Evolutionary conservation across 1,140 invertebrate genomes (phyloP), one percentile per base, ranked within the genome.

Genomic region (Sipha flava): DNA sequence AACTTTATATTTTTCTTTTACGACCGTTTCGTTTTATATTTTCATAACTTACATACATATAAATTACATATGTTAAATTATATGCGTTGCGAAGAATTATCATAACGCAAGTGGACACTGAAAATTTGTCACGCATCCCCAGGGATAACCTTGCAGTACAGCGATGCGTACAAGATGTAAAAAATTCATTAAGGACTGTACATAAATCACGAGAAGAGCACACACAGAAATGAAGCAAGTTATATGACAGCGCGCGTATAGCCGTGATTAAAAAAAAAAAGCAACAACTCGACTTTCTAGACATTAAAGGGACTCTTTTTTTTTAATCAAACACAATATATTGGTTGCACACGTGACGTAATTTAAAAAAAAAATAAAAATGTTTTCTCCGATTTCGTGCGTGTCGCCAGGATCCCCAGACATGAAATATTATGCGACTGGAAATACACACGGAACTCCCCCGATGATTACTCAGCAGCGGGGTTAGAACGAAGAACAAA

Each of bases 231-330:
- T 7, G 40, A 18, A 43, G 37, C 37, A 47, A 70, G 40, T 29
- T 5, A 4, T 40, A 10, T 47, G n/a, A 23, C 16, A 4, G 16
- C 43, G 40, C 40, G 4, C 4, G 37, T 40, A 40, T 45, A 29
- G 34, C 29, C 66, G 14, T 70, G 40, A 70, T 70, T 70, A 70
- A 70, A 26, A 70, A 70, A 68, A 45, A 37, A 68, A 29, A 29
- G 40, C 37, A 12, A 68, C 64, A 1, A 68, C 43, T 10, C n/a
- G 59, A 66, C 64, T 26, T 66, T 47, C 21, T 70, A 4, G 37
- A n/a, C 66, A 29, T 70, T 29, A 70, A 70, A 70, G 66, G 66
- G 66, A 29, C 29, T 70, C 47, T 68, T 68, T 68, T 43, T 59
- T 66, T 43, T 66, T 66, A 43, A 43, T 66, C 34, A 66, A 26